phyloP scores from a whole-genome alignment of 2,888 invertebrate species.

The Conus canariensis region DNA sequence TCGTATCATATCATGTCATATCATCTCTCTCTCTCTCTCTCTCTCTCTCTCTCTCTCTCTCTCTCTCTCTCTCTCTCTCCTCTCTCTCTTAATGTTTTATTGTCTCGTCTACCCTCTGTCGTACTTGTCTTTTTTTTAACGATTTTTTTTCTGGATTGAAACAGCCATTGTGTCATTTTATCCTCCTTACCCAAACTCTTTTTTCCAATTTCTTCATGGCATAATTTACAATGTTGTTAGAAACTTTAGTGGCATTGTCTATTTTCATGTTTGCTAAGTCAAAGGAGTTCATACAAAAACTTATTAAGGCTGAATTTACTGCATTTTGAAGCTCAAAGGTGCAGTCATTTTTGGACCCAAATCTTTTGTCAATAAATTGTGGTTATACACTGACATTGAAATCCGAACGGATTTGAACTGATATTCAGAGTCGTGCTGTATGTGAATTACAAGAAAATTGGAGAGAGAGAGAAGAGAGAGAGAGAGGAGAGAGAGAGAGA shows the following conservation, averaged over 20 bases:
- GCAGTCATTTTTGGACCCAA: too few species aligned
- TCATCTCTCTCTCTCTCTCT: background rate
- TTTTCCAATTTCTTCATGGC: background rate
- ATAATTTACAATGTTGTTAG: too few species aligned
- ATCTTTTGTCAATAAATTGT: too few species aligned
- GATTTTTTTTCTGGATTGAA: background rate
- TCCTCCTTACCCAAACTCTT: background rate
- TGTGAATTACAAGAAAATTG: too few species aligned
- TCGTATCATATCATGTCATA: too few species aligned
- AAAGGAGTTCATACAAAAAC: too few species aligned
- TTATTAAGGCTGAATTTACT: too few species aligned
- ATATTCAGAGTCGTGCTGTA: too few species aligned
- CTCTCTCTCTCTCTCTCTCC: background rate
- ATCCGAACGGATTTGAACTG: too few species aligned
- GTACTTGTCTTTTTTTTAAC: background rate
- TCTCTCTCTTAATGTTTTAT: background rate
- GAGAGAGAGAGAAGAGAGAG: background rate
- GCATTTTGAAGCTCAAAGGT: too few species aligned
- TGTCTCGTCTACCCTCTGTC: background rate
- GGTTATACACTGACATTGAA: background rate
- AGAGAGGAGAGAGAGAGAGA: conserved; percentile 10
- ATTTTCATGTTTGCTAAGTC: too few species aligned
- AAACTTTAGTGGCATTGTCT: too few species aligned
- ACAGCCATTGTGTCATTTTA: background rate
- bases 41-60: background rate